Conservation (phyloP, 1,140 invertebrate species). For the Aphaenogaster rudis region DNA sequence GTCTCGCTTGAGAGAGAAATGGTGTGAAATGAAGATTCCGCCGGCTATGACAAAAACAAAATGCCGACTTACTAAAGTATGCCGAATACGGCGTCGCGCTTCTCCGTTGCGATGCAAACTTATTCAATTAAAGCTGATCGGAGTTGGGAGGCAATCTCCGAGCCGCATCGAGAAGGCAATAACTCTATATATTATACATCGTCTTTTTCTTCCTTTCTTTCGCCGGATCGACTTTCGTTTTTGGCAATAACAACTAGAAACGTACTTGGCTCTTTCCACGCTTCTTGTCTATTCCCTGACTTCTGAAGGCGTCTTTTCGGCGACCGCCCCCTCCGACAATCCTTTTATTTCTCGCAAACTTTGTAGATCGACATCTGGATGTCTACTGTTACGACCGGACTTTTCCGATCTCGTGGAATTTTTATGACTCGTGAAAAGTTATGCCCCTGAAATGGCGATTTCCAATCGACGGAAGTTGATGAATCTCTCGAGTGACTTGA, state of each 20-base stretch:
- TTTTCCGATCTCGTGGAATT: conserved; percentile 35
- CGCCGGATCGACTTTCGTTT: conserved; percentile 38
- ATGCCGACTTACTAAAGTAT: neutral
- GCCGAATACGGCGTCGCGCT: neutral
- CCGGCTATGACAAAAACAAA: conserved; percentile 6
- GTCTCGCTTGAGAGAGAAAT: neutral
- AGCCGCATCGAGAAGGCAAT: conserved; percentile 16
- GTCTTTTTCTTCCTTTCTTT: conserved; percentile 6
- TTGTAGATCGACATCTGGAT: conserved; percentile 36
- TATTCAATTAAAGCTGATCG: conserved; percentile 71
- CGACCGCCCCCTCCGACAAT: neutral
- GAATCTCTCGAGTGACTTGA: conserved; percentile 11
- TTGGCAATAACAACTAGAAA: conserved; percentile 54
- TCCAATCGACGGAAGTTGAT: neutral
- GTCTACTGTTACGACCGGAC: conserved; percentile 27
- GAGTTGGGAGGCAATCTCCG: conserved; percentile 40
- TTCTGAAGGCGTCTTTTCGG: conserved; percentile 34
- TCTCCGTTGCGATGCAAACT: conserved; percentile 51
- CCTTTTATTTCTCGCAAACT: conserved; percentile 33
- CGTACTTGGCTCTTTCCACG: neutral
- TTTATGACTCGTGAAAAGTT: conserved; percentile 38
- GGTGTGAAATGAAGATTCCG: neutral
- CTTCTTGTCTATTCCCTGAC: conserved; percentile 29
- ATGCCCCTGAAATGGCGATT: neutral
- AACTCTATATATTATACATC: conserved; percentile 15